Base-by-base conservation (phyloP, 2,797 vertebrate genomes). In the Myotis planiceps region DNA sequence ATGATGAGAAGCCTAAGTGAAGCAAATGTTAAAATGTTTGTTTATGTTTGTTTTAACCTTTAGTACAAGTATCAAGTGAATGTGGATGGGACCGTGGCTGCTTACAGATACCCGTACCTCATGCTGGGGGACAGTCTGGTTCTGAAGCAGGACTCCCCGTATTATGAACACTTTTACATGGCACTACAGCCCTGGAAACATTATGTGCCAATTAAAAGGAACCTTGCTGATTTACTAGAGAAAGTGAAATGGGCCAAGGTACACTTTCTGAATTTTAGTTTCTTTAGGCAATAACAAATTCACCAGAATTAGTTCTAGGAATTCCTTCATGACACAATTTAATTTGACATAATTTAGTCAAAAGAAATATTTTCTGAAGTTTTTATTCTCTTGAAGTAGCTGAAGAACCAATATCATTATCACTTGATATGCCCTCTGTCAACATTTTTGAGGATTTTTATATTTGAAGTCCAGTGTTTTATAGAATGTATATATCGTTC, bases 1-100 rank as follows among this genome's bases (percentile, higher is more conserved):
- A 76, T 81, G 37, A n/a, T 51, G 23, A 90, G 65, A 75, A 60
- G 32, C 9, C 32, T 2, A 75, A 81, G 32, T 47, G n/a, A 90
- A 92, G 23, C 42, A 55, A 75, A 89, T 55, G 51, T 25, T 78
- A 37, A 86, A 32, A 49, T 66, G 29, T 84, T 88, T 47, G 23
- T 82, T 72, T 79, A 1, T 88, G 25, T 75, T 90, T 89, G 69
- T 72, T 97, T 3, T 96, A 68, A 82, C 97, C 58, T 92, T 49
- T 65, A 99, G 99, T 99, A 99, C 97, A 99, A 99, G 97, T 99
- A 99, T 97, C 99, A 99, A 97, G 99, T 99, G 98, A 99, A 99
- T 5, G 97, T 99, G 93, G 99, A 99, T 0, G 99, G 99, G 1
- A 99, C 99, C 0, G 99, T 99, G 93, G 99, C 99, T 14, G 99